Percentiles rank a stretch among this genome's conserved stretches.
Conservation (phyloP, 2,888 invertebrate species). For the Zhuqinia jingwanae region DNA sequence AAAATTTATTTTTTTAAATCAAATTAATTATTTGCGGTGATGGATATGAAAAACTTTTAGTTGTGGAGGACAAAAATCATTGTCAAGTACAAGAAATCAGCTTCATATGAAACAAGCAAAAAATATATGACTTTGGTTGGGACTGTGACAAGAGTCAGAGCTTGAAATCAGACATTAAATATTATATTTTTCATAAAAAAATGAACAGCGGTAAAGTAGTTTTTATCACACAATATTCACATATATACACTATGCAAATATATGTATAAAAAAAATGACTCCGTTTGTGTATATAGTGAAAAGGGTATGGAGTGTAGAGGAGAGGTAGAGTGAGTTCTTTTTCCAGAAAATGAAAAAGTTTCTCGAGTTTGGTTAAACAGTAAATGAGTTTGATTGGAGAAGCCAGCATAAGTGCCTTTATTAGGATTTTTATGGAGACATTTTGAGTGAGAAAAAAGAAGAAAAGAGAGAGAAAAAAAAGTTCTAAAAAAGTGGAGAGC, state of each 20-base stretch:
- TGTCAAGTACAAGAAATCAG: no score
- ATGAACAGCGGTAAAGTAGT: conserved; percentile 15
- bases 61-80: no score
- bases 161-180: conserved; percentile 56
- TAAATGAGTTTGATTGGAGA: conserved; percentile 72
- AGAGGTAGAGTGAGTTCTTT: conserved; percentile 61
- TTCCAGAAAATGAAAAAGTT: conserved; percentile 71
- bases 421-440: conserved; percentile 71
- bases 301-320: conserved; percentile 41
- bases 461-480: conserved; percentile 67
- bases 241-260: not conserved
- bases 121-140: no score
- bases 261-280: no score
- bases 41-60: no score
- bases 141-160: no score
- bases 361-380: conserved; percentile 59
- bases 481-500: conserved; percentile 70
- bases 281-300: not conserved
- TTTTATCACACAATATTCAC: not conserved
- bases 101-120: no score
- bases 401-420: conserved; percentile 69
- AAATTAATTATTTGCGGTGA: no score
- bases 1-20: no score
- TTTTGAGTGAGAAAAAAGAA: conserved; percentile 63
- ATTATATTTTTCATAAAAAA: conserved; percentile 32